Evolutionary conservation across 1,140 invertebrate species (phyloP).

Genomic region (Procambarus virginalis): DNA sequence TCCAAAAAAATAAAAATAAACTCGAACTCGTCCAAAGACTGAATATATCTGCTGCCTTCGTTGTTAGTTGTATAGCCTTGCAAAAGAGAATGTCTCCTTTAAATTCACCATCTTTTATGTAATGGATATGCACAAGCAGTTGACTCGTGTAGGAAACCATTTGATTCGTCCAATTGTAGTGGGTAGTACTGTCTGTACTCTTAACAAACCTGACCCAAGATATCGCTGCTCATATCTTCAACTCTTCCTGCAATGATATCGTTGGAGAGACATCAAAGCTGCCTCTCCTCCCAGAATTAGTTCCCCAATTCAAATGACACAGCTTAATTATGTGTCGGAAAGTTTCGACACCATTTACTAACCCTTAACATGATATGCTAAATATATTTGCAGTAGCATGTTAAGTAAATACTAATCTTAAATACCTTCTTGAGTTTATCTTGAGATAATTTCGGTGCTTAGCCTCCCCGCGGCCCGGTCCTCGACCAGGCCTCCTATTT

Average conservation of each 20-base stretch:
- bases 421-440: too few species aligned
- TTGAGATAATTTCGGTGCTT: too few species aligned
- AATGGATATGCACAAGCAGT: neutral
- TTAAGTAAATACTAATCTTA: too few species aligned
- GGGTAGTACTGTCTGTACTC: neutral
- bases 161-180: neutral
- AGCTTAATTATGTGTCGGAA: neutral
- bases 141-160: neutral
- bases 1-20: neutral
- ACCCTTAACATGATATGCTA: too few species aligned
- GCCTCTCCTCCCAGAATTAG: neutral
- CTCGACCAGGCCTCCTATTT: too few species aligned
- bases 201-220: neutral
- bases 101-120: constrained; percentile 6
- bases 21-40: neutral
- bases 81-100: neutral
- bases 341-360: too few species aligned
- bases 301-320: neutral
- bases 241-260: neutral
- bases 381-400: too few species aligned
- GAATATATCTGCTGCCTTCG: constrained; percentile 14
- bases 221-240: neutral
- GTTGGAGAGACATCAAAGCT: neutral
- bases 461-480: too few species aligned
- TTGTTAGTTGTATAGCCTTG: neutral